Base-by-base conservation (phyloP, 2,797 vertebrate species). In the Lutjanus argentimaculatus region DNA sequence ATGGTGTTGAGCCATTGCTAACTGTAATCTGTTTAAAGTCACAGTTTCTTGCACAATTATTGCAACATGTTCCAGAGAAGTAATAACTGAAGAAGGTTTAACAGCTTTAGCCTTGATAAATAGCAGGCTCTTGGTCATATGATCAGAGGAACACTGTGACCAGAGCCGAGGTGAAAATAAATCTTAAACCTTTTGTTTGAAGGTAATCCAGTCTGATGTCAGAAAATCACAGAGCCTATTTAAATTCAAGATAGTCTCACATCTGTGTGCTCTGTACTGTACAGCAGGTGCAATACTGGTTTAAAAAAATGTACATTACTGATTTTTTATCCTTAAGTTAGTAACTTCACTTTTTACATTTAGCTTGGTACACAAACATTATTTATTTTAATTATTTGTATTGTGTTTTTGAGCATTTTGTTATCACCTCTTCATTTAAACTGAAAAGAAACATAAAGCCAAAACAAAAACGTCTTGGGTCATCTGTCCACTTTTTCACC, bases 151-250 rank as follows among this genome's bases (percentile, higher is more conserved):
- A 67, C 80, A 75, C 80, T 71, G 75, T 74, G 87, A 77, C 70
- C 85, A 70, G 75, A 79, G 43, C 67, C 66, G 75, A 76, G 70
- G 69, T 66, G 64, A 75, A 86, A 85, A 72, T 51, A 80, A 88
- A 80, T 78, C 73, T 64, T 53, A 66, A 84, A 77, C 22, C 51
- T 85, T 76, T 79, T 82, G 82, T 88, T 75, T 82, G 77, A 78
- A 72, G 62, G 57, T 75, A 86, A 84, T 88, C 80, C 80, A 78
- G 73, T 79, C 65, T 72, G 58, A 82, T 83, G 85, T 85, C 63
- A 77, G 59, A 85, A 83, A 73, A 72, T 66, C 53, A n/a, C 48
- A 56, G 58, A 30, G 42, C n/a, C 62, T 62, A 12, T 73, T 70
- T 21, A 7, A 22, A 59, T 58, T 45, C 63, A 0, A 52, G 15